Conservation (phyloP, 2,113 vertebrate species). For the Oxygymnocypris stewartii region DNA sequence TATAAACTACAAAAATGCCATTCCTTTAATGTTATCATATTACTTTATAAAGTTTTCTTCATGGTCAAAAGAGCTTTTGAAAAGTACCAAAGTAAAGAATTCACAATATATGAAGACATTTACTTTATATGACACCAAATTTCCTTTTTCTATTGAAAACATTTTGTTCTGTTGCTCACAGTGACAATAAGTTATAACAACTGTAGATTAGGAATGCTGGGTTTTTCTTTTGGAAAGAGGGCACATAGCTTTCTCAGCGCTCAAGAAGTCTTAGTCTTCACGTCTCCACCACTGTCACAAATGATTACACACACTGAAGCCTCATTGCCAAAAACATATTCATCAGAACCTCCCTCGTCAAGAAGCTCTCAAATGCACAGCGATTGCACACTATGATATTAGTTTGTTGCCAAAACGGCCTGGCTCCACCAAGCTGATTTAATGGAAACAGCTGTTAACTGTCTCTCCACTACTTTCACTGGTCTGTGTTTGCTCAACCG, state of each 20-base stretch:
- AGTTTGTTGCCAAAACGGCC: constrained; percentile 51
- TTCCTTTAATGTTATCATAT: neutral
- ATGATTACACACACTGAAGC: constrained; percentile 67
- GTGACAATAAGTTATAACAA: constrained; percentile 63
- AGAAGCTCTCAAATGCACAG: constrained; percentile 58
- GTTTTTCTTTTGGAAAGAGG: constrained; percentile 58
- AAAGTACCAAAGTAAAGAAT: neutral
- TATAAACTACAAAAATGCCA: neutral
- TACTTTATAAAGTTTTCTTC: neutral
- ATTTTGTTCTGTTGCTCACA: constrained; percentile 54
- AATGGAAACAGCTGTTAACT: constrained; percentile 60
- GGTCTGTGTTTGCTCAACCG: constrained; percentile 44
- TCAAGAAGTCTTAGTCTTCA: constrained; percentile 66
- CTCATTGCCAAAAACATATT: constrained; percentile 65
- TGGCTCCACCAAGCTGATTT: constrained; percentile 36
- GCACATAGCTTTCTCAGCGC: constrained; percentile 62
- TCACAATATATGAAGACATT: neutral
- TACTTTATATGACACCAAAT: neutral
- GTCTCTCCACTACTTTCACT: constrained; percentile 35
- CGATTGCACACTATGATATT: constrained; percentile 38
- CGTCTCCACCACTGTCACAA: constrained; percentile 74
- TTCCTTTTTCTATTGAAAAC: constrained; percentile 48
- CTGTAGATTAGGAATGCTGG: constrained; percentile 68
- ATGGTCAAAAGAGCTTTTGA: neutral
- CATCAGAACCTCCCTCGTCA: constrained; percentile 53